Evolutionary conservation across 2,113 vertebrate genomes (phyloP), one percentile per base, ranked within the genome.

Genomic region (human (Homo sapiens)): DNA sequence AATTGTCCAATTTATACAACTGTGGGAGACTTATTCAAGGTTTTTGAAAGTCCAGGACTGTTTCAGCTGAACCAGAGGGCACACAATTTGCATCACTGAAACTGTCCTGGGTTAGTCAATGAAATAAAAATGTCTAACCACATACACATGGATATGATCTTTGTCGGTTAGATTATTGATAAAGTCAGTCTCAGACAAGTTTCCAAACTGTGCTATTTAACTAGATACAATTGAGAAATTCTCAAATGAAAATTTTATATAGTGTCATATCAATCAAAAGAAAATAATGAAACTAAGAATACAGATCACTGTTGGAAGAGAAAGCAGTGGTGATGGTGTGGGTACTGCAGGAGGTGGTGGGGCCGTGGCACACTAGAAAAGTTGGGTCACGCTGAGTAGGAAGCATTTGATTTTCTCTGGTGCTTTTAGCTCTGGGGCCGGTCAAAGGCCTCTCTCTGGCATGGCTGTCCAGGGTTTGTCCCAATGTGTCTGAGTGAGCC

Each of bases 341-440:
- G 99, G 99, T 96, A 95, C 98, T 98, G 98, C 97, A 98, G 98
- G 97, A 97, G 92, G 97, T 27, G 92, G 92, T 92, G 97, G 98
- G 98, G 98, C 98, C 99, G 96, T 95, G 98, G 99, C 96, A 97
- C 94, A 97, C 99, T 98, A 97, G 97, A 98, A 98, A 98, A 98
- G 97, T 98, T 97, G 98, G 98, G 98, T 97, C 98, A 97, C 92
- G 98, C 98, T 98, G 97, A 97, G 95, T n/a, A 99, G 99, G 99
- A 99, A 99, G 99, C 99, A 98, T 98, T 96, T 98, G 99, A 99
- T 98, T 99, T 99, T 99, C 99, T 99, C 98, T 99, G 99, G 99
- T 99, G 99, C 99, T 99, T 99, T 99, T 84, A 93, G 98, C 98
- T 98, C 97, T 97, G 97, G 98, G 98, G 98, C 98, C 98, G 86